Percentiles rank a stretch among this genome's conserved stretches.
These are phyloP conservation scores for Zaprionus nigranus DNA, from an alignment of 1,140 invertebrate genomes.

Conservation along the genomic window DNA sequence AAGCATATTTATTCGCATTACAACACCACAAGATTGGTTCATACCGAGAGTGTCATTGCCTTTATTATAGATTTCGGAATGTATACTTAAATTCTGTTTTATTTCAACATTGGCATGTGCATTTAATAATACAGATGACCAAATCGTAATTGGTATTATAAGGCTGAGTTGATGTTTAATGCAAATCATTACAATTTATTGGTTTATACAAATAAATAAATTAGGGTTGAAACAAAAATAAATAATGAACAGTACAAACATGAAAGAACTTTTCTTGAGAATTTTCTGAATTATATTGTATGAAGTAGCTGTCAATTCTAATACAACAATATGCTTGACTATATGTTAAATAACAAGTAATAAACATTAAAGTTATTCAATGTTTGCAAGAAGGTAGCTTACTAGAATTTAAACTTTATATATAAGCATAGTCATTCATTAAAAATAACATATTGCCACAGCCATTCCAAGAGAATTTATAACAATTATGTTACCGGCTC, in stretches of 20 bases:
- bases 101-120: not conserved
- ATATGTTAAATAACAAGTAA: no score
- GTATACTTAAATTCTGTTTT: not conserved
- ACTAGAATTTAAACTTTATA: no score
- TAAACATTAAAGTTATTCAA: no score
- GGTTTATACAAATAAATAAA: not conserved
- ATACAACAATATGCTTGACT: no score
- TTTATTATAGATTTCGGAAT: not conserved
- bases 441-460: no score
- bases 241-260: slow-evolving; percentile 29
- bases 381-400: no score
- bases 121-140: not conserved
- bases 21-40: not conserved
- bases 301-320: not conserved
- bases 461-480: no score
- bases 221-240: not conserved
- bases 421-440: no score
- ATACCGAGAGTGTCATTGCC: not conserved
- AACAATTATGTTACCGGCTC: no score
- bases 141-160: not conserved
- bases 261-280: not conserved
- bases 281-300: not conserved
- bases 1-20: not conserved
- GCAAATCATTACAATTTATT: not conserved
- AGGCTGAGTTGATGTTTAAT: not conserved